Evolutionary conservation across 2,797 vertebrate species (phyloP).

Genomic region (Stomatorhinus walkeri): DNA sequence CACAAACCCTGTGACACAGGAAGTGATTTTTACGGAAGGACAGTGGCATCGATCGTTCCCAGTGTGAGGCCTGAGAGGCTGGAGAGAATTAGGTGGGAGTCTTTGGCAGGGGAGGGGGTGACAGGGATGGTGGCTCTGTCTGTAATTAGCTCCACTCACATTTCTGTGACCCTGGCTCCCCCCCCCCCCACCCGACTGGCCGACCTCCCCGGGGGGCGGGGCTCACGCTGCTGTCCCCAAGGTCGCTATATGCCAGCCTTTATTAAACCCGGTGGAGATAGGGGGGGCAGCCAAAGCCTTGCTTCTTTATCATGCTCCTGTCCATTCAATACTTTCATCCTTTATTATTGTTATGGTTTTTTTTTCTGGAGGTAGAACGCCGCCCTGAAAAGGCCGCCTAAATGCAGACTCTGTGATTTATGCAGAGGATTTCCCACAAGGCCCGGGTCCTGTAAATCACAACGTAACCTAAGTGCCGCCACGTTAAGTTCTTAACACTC

Average conservation of each 20-base stretch:
- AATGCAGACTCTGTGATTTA: neutral
- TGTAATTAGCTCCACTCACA: constrained; percentile 19
- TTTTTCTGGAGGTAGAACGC: neutral
- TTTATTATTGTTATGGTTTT: neutral
- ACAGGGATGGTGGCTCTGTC: neutral
- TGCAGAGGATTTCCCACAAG: neutral
- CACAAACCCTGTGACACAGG: constrained; percentile 16
- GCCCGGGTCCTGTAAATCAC: neutral
- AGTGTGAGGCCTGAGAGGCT: neutral
- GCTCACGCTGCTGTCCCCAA: constrained; percentile 36
- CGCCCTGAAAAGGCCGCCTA: neutral
- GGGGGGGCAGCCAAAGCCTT: neutral
- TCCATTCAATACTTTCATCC: neutral
- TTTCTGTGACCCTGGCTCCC: neutral
- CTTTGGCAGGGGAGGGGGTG: neutral
- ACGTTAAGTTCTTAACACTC: constrained; percentile 9
- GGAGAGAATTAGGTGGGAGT: neutral
- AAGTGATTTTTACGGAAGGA: constrained; percentile 44
- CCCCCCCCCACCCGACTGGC: neutral
- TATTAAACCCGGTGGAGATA: constrained; percentile 28
- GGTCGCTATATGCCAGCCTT: constrained; percentile 34
- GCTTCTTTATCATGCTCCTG: neutral
- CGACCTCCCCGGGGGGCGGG: constrained; percentile 16
- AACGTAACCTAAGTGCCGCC: neutral
- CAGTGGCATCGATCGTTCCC: constrained; percentile 40